Conservation (phyloP, 2,113 vertebrate genomes). For the Coregonus clupeaformis region DNA sequence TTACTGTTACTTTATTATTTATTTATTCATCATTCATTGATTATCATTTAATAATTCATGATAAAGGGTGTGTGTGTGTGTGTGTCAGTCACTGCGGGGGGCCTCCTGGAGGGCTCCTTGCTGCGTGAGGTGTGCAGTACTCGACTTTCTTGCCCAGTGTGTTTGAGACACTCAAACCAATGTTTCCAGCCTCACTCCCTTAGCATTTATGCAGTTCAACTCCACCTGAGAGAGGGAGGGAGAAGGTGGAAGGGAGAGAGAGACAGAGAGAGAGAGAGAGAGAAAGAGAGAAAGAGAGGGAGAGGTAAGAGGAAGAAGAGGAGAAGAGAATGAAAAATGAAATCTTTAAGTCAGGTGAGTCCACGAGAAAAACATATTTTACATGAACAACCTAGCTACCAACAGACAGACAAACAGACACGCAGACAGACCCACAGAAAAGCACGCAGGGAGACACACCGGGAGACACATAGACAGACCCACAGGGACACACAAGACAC, state of each 20-base stretch:
- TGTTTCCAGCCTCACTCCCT: conserved; percentile 77
- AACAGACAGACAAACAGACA: conserved; percentile 14
- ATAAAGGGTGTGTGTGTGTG: conserved; percentile 18
- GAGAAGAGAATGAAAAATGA: not conserved
- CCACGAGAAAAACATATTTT: not conserved
- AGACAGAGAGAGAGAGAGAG: conserved; percentile 13
- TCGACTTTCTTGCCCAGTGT: conserved; percentile 82
- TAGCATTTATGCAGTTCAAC: conserved; percentile 79
- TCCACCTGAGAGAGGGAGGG: conserved; percentile 64
- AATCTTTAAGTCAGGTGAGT: not conserved
- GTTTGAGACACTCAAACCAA: conserved; percentile 83
- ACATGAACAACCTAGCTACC: not conserved
- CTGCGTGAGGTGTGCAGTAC: conserved; percentile 79
- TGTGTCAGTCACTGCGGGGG: conserved; percentile 28
- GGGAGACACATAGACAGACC: too few species aligned
- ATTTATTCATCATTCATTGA: conserved; percentile 27
- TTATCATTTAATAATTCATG: conserved; percentile 11
- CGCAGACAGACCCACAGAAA: too few species aligned
- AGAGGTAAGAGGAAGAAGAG: not conserved
- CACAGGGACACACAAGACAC: too few species aligned
- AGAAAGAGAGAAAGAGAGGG: not conserved
- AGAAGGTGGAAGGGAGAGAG: conserved; percentile 26
- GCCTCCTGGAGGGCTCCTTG: conserved; percentile 72
- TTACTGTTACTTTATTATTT: conserved; percentile 39
- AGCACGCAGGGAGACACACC: too few species aligned